Conservation (phyloP, 2,888 invertebrate genomes). For the Amaurobius ferox region DNA sequence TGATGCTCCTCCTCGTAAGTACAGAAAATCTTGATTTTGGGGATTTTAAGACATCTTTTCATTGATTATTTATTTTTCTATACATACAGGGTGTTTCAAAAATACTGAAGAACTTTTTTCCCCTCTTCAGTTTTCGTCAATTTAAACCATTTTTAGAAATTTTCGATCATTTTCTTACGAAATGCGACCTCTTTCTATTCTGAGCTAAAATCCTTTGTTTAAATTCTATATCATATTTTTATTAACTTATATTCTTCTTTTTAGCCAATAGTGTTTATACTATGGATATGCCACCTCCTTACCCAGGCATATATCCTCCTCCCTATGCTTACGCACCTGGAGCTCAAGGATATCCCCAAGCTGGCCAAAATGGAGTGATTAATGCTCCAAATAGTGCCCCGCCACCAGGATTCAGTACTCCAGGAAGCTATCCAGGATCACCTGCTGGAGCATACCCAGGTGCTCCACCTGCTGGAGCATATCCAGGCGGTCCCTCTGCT, state of each 20-base stretch:
- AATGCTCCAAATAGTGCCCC: background rate
- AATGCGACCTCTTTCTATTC: too few relatives aligned
- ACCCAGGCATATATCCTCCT: conserved; percentile 86
- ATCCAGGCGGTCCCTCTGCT: conserved; percentile 13
- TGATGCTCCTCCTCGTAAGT: conserved; percentile 78
- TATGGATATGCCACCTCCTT: conserved; percentile 94
- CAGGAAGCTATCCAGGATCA: background rate
- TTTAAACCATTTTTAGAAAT: too few relatives aligned
- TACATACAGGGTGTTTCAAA: too few relatives aligned
- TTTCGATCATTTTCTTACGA: too few relatives aligned
- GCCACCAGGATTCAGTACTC: conserved; percentile 8
- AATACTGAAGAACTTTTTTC: too few relatives aligned
- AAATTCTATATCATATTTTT: too few relatives aligned
- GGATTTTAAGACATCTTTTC: too few relatives aligned
- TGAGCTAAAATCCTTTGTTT: too few relatives aligned
- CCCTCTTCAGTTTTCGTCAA: too few relatives aligned
- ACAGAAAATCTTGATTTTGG: too few relatives aligned
- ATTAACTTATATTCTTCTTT: conserved; percentile 59
- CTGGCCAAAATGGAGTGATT: conserved; percentile 28
- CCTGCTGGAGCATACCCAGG: background rate
- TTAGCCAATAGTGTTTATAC: conserved; percentile 90
- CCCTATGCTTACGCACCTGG: conserved; percentile 63
- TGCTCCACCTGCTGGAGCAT: conserved; percentile 40
- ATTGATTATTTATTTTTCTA: too few relatives aligned
- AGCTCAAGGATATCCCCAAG: conserved; percentile 28